Evolutionary conservation across 2,888 invertebrate species (phyloP), one percentile per base, ranked within the genome.

Genomic region (Endotricha flammealis): DNA sequence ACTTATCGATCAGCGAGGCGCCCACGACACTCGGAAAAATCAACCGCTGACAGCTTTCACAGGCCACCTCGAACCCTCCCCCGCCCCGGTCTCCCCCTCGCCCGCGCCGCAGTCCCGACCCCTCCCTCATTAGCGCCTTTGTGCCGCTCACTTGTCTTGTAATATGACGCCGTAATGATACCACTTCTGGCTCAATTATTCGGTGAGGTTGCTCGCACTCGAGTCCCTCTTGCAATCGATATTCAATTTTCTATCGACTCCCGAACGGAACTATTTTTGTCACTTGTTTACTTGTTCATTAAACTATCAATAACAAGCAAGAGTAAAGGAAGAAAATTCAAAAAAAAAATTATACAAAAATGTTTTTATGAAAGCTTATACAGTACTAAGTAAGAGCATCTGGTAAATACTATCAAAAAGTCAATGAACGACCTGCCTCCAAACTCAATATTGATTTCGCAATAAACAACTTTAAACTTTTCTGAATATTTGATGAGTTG

Each of bases 21-120:
- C 80, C 76, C 82, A 79, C 82, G 81, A 81, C 83, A 83, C 85
- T 81, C 79, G 78, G 83, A 85, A 85, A 85, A 86, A 86, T 86
- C 85, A 85, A 82, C 85, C 85, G 82, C 82, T 83, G 83, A 83
- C 85, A 85, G 83, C 82, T 78, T 81, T 79, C 81, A 76, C 74
- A 70, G 73, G 65, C 70, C 72, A 67, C 71, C 73, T 59, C 66
- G 57, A 42, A 36, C 36, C 34, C 31, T 40, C 25, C 33, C 42
- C 40, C 36, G 43, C 39, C 47, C 46, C 39, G 9, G 9, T 6
- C 5, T 11, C 20, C 2, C 38, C 39, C 36, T 55, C 35, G 33
- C 29, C 48, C 38, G 46, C 38, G 23, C 29, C 23, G 6, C 42
- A 32, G 10, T 50, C 32, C 41, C 51, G 45, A 50, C 64, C 65